Evolutionary conservation across 2,797 vertebrate genomes (phyloP).

Genomic region (Perdix hodgsoniae): DNA sequence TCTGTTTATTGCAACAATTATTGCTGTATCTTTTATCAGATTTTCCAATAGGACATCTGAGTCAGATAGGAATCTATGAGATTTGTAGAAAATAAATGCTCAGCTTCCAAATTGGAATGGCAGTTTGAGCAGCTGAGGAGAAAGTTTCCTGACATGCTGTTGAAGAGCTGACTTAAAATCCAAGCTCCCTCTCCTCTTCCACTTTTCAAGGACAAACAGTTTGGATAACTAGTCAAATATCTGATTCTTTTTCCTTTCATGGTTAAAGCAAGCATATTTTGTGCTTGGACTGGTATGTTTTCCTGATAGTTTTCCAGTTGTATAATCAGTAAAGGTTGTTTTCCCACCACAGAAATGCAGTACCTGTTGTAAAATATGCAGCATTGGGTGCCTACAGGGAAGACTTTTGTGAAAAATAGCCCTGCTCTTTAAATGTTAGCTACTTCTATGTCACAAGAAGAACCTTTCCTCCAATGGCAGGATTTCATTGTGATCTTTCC

Average conservation of each 20-base stretch:
- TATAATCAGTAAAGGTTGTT: not conserved
- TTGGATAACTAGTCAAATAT: not conserved
- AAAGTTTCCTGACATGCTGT: not conserved
- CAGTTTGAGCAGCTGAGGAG: not conserved
- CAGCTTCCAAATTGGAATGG: not conserved
- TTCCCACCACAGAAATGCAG: not conserved
- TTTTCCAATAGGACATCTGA: not conserved
- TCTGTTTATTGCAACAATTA: not conserved
- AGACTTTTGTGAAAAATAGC: not conserved
- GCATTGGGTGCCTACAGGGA: not conserved
- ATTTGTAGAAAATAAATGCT: not conserved
- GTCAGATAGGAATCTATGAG: not conserved
- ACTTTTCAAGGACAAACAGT: not conserved
- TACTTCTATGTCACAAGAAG: not conserved
- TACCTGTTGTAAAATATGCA: not conserved
- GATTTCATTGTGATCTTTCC: not conserved
- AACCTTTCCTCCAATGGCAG: not conserved
- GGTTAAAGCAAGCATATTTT: not conserved
- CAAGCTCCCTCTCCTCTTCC: not conserved
- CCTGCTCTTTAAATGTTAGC: not conserved
- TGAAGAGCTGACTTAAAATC: not conserved
- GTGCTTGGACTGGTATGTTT: not conserved
- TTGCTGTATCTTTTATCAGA: not conserved
- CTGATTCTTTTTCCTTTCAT: not conserved
- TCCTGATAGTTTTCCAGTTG: not conserved